Evolutionary conservation across 1,140 invertebrate species (phyloP).

Genomic region (Tetragnatha versicolor): DNA sequence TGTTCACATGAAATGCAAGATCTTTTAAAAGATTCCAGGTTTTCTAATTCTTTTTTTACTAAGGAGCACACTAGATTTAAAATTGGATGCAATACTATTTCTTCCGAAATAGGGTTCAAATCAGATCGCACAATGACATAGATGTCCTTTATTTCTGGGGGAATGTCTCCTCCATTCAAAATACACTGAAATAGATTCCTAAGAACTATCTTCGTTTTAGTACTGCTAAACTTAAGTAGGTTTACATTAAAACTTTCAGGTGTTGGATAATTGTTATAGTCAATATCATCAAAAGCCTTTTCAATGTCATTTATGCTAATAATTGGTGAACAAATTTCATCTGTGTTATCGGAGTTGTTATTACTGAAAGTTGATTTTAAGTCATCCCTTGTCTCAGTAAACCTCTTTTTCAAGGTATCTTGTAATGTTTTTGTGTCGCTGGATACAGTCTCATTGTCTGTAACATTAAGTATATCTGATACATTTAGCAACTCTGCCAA

Average conservation of each 20-base stretch:
- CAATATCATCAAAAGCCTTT: background rate
- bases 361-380: too few species aligned
- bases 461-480: too few species aligned
- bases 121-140: too few species aligned
- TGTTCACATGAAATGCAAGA: background rate
- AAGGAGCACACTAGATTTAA: too few species aligned
- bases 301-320: background rate
- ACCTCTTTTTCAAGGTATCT: too few species aligned
- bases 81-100: too few species aligned
- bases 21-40: background rate
- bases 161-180: constrained; percentile 19
- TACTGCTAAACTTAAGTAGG: constrained; percentile 4
- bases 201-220: background rate
- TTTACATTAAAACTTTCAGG: constrained; percentile 2
- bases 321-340: background rate
- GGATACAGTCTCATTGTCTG: too few species aligned
- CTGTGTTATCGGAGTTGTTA: too few species aligned
- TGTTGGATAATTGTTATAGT: background rate
- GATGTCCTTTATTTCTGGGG: constrained; percentile 17
- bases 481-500: too few species aligned
- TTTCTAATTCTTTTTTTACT: constrained; percentile 11
- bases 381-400: too few species aligned
- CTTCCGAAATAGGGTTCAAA: too few species aligned
- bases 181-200: constrained; percentile 19
- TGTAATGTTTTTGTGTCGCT: too few species aligned